A percentile compares a stretch with the other conserved stretches of the same genome.
These are phyloP conservation scores for Fissipunctia ypsillon DNA, from an alignment of 2,888 invertebrate species.

Conservation along the genomic window DNA sequence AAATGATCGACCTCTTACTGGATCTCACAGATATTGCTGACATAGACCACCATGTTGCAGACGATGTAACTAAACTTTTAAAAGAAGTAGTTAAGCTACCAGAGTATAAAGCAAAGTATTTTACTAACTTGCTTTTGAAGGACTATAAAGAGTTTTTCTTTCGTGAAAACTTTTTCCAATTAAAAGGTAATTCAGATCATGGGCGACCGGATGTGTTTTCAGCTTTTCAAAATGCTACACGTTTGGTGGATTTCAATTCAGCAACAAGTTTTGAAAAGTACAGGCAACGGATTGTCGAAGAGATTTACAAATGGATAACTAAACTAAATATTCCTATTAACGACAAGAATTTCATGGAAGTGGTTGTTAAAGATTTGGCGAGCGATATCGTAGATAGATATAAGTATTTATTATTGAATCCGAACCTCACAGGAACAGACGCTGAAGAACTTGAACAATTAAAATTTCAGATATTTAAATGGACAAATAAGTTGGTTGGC, in stretches of 20 bases:
- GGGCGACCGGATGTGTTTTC: slow-evolving; percentile 28
- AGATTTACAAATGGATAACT: slow-evolving; percentile 54
- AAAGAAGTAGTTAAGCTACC: slow-evolving; percentile 52
- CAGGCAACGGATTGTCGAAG: slow-evolving; percentile 33
- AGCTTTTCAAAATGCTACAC: slow-evolving; percentile 22
- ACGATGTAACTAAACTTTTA: slow-evolving; percentile 35
- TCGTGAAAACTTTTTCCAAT: slow-evolving; percentile 43
- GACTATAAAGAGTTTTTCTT: slow-evolving; percentile 59
- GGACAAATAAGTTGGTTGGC: slow-evolving; percentile 76
- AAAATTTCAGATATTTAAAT: slow-evolving; percentile 83
- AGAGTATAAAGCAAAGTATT: slow-evolving; percentile 52
- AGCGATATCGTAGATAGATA: slow-evolving; percentile 80
- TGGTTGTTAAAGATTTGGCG: slow-evolving; percentile 74
- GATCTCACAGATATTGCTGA: slow-evolving; percentile 44
- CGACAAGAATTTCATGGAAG: slow-evolving; percentile 25
- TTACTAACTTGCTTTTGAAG: slow-evolving; percentile 52
- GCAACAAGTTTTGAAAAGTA: slow-evolving; percentile 30
- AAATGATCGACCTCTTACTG: slow-evolving; percentile 43
- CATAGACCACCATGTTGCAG: slow-evolving; percentile 32
- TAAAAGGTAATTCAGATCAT: slow-evolving; percentile 15
- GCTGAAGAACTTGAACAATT: slow-evolving; percentile 79
- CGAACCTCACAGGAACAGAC: slow-evolving; percentile 62
- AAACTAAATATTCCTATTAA: slow-evolving; percentile 29
- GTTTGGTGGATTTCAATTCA: slow-evolving; percentile 6
- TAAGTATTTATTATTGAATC: slow-evolving; percentile 77